Conservation (phyloP, 2,888 invertebrate genomes). For the Gandaritis pyraliata region DNA sequence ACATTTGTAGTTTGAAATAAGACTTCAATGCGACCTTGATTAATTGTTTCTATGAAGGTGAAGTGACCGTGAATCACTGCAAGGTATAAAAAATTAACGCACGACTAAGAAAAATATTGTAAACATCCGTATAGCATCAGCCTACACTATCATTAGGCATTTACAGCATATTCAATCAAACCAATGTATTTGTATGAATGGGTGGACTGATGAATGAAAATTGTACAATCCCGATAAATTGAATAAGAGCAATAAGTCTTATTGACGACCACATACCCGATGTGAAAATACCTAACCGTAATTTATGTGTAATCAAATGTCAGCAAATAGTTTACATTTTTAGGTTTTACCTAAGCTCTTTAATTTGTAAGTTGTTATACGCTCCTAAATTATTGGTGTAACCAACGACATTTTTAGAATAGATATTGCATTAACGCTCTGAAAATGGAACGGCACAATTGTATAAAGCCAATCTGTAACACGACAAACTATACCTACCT, state of each 20-base stretch:
- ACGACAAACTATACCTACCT: too few species aligned
- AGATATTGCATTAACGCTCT: too few species aligned
- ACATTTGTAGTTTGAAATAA: slow-evolving; percentile 16
- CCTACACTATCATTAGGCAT: slow-evolving; percentile 34
- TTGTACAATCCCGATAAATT: slow-evolving; percentile 16
- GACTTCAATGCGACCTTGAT: slow-evolving; percentile 55
- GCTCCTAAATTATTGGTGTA: too few species aligned
- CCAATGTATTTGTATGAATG: slow-evolving; percentile 33
- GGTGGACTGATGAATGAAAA: slow-evolving; percentile 28
- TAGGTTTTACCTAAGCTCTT: not conserved
- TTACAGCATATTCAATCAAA: slow-evolving; percentile 20
- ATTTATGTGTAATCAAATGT: slow-evolving; percentile 6
- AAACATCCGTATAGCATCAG: slow-evolving; percentile 41
- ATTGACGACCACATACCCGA: slow-evolving; percentile 7
- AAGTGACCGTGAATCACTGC: slow-evolving; percentile 60
- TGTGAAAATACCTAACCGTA: slow-evolving; percentile 11
- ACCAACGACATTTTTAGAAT: too few species aligned
- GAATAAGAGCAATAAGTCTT: slow-evolving; percentile 7
- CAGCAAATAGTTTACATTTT: not conserved
- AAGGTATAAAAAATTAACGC: slow-evolving; percentile 57
- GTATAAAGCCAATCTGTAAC: too few species aligned
- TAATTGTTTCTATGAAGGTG: slow-evolving; percentile 60
- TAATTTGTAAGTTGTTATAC: not conserved
- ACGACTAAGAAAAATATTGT: slow-evolving; percentile 47
- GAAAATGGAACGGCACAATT: too few species aligned